Percentiles rank a stretch among this genome's conserved stretches.
These are phyloP conservation scores for Berghia stephanieae DNA, from an alignment of 1,140 invertebrate genomes.

Conservation along the genomic window DNA sequence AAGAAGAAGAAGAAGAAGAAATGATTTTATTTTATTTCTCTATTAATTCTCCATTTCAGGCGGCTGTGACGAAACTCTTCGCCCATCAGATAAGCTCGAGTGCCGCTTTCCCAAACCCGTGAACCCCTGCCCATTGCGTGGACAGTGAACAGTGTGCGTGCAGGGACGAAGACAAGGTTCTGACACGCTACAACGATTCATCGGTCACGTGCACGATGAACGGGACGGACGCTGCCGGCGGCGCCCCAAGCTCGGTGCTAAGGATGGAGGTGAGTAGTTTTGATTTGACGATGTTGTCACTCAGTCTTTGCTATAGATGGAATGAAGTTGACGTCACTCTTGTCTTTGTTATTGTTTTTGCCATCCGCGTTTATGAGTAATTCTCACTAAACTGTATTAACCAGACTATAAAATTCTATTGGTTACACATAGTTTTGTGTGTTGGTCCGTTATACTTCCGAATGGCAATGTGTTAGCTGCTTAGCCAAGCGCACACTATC, in stretches of 20 bases:
- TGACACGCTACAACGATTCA: not conserved
- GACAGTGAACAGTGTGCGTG: conserved; percentile 5
- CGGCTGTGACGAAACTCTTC: conserved; percentile 18
- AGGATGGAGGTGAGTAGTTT: not conserved
- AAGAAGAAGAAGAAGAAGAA: not conserved
- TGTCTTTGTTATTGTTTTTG: too few species aligned
- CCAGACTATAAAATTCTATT: too few species aligned
- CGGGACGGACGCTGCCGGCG: not conserved
- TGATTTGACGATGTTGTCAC: not conserved
- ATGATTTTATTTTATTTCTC: not conserved
- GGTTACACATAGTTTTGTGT: too few species aligned
- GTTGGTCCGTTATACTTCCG: too few species aligned
- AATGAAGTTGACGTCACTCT: too few species aligned
- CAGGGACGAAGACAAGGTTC: not conserved
- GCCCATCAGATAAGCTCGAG: not conserved
- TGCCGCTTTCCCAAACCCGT: not conserved
- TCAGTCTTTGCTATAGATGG: too few species aligned
- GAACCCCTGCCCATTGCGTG: not conserved
- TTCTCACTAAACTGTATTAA: too few species aligned
- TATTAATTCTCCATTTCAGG: not conserved
- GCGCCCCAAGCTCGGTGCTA: too few species aligned
- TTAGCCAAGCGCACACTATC: too few species aligned
- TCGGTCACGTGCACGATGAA: not conserved
- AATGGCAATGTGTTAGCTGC: too few species aligned
- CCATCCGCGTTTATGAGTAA: too few species aligned